A percentile compares a stretch with the other conserved stretches of the same genome.
Conservation (phyloP, 2,113 vertebrate species). For the Colius striatus region DNA sequence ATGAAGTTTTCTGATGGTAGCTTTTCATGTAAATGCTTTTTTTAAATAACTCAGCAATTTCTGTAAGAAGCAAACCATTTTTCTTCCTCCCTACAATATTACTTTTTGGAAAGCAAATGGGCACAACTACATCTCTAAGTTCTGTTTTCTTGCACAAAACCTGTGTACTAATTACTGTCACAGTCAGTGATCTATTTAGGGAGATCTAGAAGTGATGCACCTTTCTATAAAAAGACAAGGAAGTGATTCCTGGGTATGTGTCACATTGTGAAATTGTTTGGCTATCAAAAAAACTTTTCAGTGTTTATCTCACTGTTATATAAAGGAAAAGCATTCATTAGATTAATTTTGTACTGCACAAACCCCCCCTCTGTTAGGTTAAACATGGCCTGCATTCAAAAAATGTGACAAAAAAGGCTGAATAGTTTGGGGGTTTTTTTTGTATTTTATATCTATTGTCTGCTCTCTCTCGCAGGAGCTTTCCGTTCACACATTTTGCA, state of each 20-base stretch:
- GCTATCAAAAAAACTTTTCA: not conserved
- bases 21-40: not conserved
- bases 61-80: not conserved
- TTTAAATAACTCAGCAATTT: not conserved
- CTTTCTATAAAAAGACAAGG: not conserved
- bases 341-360: not conserved
- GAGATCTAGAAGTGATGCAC: not conserved
- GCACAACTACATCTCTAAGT: not conserved
- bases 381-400: not conserved
- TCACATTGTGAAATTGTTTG: not conserved
- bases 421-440: not conserved
- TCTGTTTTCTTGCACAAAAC: not conserved
- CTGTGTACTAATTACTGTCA: not conserved
- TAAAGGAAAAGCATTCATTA: not conserved
- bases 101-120: not conserved
- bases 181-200: not conserved
- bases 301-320: not conserved
- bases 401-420: not conserved
- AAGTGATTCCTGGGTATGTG: not conserved
- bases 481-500: constrained; percentile 50
- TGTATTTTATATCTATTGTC: not conserved
- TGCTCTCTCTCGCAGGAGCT: not conserved
- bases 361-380: not conserved
- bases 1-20: not conserved
- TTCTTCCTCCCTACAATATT: not conserved